These are phyloP conservation scores for Scaptodrosophila latifasciaeformis DNA, from an alignment of 2,888 invertebrate genomes.

Conservation along the genomic window DNA sequence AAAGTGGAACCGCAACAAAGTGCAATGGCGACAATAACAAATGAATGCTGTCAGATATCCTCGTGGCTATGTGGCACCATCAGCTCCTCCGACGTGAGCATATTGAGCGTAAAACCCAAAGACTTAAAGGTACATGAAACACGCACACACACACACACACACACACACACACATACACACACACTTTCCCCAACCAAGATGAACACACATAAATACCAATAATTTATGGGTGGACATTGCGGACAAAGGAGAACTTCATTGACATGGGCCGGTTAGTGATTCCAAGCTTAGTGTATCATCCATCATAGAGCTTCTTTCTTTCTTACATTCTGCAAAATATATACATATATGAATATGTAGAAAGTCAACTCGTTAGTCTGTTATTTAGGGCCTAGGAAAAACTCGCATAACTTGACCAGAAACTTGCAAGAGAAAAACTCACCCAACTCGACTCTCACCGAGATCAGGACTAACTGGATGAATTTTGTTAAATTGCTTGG, in stretches of 20 bases:
- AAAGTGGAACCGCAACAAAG: slow-evolving; percentile 46
- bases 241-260: too few relatives aligned
- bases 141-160: neutral
- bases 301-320: neutral
- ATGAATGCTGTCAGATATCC: slow-evolving; percentile 47
- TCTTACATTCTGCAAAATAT: neutral
- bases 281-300: neutral
- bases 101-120: slow-evolving; percentile 62
- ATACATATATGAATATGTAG: too few relatives aligned
- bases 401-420: too few relatives aligned
- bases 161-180: neutral
- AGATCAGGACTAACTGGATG: too few relatives aligned
- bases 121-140: slow-evolving; percentile 58
- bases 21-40: slow-evolving; percentile 66
- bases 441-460: too few relatives aligned
- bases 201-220: too few relatives aligned
- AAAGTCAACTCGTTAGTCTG: too few relatives aligned
- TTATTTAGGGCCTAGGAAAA: too few relatives aligned
- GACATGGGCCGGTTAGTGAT: too few relatives aligned
- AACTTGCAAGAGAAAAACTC: too few relatives aligned
- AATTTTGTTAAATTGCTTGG: too few relatives aligned
- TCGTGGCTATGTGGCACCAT: neutral
- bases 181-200: neutral
- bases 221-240: too few relatives aligned
- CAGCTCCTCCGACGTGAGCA: slow-evolving; percentile 15